Conservation (phyloP, 2,888 invertebrate species). For the Cerastis rubricosa region DNA sequence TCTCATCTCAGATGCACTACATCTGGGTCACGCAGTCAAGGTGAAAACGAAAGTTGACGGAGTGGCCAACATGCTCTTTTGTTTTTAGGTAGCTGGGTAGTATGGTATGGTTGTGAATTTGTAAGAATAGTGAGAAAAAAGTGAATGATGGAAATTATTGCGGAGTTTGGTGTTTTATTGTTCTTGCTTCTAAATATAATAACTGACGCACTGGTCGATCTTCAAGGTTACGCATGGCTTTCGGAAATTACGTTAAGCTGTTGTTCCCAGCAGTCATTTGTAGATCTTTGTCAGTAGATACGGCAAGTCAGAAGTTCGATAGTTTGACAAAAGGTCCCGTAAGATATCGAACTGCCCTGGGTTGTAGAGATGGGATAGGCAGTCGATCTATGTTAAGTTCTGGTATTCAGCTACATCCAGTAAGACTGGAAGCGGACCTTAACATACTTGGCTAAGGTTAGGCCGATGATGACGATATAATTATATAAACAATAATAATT, state of each 20-base stretch:
- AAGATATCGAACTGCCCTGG: neutral
- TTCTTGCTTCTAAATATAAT: neutral
- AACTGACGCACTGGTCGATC: neutral
- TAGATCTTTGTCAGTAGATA: neutral
- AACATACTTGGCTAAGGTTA: neutral
- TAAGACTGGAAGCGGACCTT: neutral
- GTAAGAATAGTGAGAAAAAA: slow-evolving; percentile 33
- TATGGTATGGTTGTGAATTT: slow-evolving; percentile 27
- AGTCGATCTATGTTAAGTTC: neutral
- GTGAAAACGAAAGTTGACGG: slow-evolving; percentile 68
- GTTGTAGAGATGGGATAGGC: neutral
- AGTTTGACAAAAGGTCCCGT: neutral
- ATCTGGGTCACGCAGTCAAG: slow-evolving; percentile 66
- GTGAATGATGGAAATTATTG: slow-evolving; percentile 20
- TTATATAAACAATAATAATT: neutral
- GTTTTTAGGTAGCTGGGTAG: slow-evolving; percentile 20
- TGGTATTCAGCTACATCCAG: neutral
- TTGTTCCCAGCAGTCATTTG: neutral
- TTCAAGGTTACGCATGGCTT: neutral
- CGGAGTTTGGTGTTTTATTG: slow-evolving; percentile 7
- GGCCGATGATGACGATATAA: neutral
- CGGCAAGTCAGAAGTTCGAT: neutral
- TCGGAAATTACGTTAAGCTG: neutral
- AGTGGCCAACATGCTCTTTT: slow-evolving; percentile 41
- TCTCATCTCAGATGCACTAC: slow-evolving; percentile 51